Base-by-base conservation (phyloP, 2,113 vertebrate species). In the Rhizomys pruinosus region DNA sequence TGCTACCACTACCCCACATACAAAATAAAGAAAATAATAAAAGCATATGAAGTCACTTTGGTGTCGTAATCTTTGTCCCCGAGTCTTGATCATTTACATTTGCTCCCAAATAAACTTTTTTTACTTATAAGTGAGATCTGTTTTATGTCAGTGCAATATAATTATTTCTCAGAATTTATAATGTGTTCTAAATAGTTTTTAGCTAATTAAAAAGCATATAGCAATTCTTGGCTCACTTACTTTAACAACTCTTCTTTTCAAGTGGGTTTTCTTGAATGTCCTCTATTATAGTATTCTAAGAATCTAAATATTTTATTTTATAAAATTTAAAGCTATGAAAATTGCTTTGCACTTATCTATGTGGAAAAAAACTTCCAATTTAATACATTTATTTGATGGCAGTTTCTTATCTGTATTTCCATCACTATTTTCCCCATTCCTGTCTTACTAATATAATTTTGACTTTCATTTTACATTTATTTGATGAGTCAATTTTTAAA, bases 381-480 rank as follows among this genome's bases (percentile, higher is more conserved):
- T 79, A 76, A 52, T 74, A 55, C 34, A 32, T 89, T 42, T 57
- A 64, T 79, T 93, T 64, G 17, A 61, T 94, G 61, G 23, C 77
- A 29, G 7, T 55, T 93, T 74, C 8, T 4, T 12, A 59, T 59
- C 82, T 84, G 77, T 87, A 52, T 72, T 64, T 9, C 32, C 25
- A 66, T 74, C 37, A 42, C 20, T 23, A 79, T 91, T 93, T 92
- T 47, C 84, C 91, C 79, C 71, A 63, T 89, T 94, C 81, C 25
- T 89, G 29, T 17, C 71, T 32, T 3, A 64, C 20, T 79, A 93
- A 73, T 78, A 37, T 37, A 94, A 86, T 74, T 93, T 79, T 73
- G 34, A 73, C 3, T 27, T 92, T 93, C 42, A 92, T 79, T 92
- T 95, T 92, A 69, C 39, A 92, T 90, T 92, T 88, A 12, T 22